Base-by-base conservation (phyloP, 1,140 invertebrate genomes). In the Drosophila repletoides region DNA sequence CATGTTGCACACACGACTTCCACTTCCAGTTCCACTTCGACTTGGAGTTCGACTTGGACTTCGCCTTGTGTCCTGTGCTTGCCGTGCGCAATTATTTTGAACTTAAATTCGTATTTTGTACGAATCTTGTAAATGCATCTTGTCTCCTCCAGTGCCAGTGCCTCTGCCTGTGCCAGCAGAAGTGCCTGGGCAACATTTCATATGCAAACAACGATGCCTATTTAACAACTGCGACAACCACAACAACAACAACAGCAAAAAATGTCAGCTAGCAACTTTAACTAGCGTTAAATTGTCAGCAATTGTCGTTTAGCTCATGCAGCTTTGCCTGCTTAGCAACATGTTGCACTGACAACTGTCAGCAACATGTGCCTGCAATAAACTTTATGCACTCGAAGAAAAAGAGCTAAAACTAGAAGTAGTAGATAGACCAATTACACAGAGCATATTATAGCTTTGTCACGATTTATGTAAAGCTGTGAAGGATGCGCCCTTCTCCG, bases 21-120 rank as follows among this genome's bases (percentile, higher is more conserved):
- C 66, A 63, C 56, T 60, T 58, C 36, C 72, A 17, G 9, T 46
- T 49, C 48, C 6, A 49, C 15, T n/a, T 40, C 49, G 14, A 26
- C 46, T 49, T 36, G 17, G n/a, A n/a, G n/a, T n/a, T 58, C 36
- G 75, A 17, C 10, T 46, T 49, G 55, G 4, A 49, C 15, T n/a
- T 40, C 49, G 14, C 46, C 46, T 49, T 36, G 17, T 33, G 36
- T 88, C 75, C 65, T 69, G 49, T 79, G 75, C 80, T 81, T 88
- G 80, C 84, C 80, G 72, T 81, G 86, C n/a, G n/a, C 86, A 88
- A 88, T 88, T 88, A 88, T 88, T 88, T 88, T 81, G 72, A 81
- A 88, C 74, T 81, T 80, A 88, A 88, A 88, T 88, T 88, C 86
- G 86, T 88, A 88, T 84, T 88, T 88, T 88, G 76, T 81, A 46